Evolutionary conservation across 2,797 vertebrate species (phyloP), one percentile per base, ranked within the genome.

Genomic region (Nyctalus aviator): DNA sequence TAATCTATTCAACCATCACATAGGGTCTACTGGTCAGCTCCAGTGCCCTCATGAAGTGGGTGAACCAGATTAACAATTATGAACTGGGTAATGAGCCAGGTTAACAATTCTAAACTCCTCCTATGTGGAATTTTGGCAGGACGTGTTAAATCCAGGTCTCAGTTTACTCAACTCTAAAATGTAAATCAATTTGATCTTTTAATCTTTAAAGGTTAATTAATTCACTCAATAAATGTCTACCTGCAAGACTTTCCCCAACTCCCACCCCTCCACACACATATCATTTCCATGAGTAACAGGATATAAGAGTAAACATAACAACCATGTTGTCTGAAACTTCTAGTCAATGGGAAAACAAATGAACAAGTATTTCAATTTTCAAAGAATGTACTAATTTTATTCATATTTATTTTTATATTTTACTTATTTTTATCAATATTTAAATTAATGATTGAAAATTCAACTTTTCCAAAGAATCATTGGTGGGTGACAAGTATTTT

Each of bases 151-250:
- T 32, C 9, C 5, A 69, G 5, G 13, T 64, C 20, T 64, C 18
- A 27, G 5, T 44, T 95, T 79, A 69, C 27, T 81, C 37, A 77
- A 17, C 2, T 23, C 20, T 48, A 23, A 78, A 83, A 71, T 46
- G 11, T 37, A 90, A 72, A 25, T 71, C 48, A 73, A 84, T 32
- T 44, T 62, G 44, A 79, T 30, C 46, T 90, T 78, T 88, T 68
- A 66, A 87, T 84, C n/a, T 90, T 89, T 95, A 71, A 89, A 89
- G 21, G 10, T 76, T 83, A 59, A 71, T 71, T 88, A 5, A 79
- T 77, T 90, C 57, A 86, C 9, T 91, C 62, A 78, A 41, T 15
- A 50, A 77, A 81, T 25, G 4, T 68, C 53, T 68, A 30, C 48
- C 72, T 41, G 25, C 35, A 66, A 76, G 9, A 37, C 15, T 86